phyloP scores from a whole-genome alignment of 2,113 vertebrate species.

The Leiothrix lutea region DNA sequence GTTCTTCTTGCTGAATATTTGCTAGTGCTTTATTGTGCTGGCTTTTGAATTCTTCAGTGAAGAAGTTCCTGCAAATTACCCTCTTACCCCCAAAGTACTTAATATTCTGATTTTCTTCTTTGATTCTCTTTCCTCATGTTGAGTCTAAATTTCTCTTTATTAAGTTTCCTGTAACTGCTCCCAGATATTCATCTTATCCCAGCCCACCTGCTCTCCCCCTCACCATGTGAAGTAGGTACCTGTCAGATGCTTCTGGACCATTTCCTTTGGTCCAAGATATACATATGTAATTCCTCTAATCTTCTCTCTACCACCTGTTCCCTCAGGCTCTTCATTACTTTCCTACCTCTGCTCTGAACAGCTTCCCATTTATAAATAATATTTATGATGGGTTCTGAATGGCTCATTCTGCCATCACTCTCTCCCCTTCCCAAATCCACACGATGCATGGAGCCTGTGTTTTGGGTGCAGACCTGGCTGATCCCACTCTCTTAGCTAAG shows the following conservation, averaged over 20 bases:
- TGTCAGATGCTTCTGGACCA: not conserved
- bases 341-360: not conserved
- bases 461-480: not conserved
- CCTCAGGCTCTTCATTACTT: not conserved
- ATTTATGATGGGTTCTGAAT: not conserved
- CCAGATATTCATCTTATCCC: not conserved
- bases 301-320: not conserved
- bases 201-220: not conserved
- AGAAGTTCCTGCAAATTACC: not conserved
- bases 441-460: not conserved
- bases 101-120: not conserved
- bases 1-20: not conserved
- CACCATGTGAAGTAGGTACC: not conserved
- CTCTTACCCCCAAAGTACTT: not conserved
- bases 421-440: not conserved
- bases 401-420: not conserved
- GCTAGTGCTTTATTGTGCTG: not conserved
- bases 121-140: not conserved
- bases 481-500: not conserved
- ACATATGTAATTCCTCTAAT: not conserved
- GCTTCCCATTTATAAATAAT: not conserved
- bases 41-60: not conserved
- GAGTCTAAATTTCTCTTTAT: not conserved
- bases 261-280: not conserved
- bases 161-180: not conserved